These are phyloP conservation scores for Sclerurus mexicanus DNA, from an alignment of 2,113 vertebrate species.

Conservation along the genomic window DNA sequence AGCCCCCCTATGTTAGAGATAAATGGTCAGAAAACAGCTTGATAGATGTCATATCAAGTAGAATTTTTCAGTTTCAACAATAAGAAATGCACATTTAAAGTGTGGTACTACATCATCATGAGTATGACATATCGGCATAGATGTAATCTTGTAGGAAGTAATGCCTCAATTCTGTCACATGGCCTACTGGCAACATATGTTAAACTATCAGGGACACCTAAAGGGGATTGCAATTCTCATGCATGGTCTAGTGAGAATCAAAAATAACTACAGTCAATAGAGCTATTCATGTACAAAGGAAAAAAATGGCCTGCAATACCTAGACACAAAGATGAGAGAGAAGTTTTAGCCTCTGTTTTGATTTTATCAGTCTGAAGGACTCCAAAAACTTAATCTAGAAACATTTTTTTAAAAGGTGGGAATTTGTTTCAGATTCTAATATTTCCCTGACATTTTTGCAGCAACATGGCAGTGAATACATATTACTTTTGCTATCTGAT, in stretches of 20 bases:
- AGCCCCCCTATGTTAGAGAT: background rate
- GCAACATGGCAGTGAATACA: background rate
- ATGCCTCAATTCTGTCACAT: too few species aligned
- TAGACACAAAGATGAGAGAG: background rate
- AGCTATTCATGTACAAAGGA: background rate
- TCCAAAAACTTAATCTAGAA: background rate
- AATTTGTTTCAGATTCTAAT: background rate
- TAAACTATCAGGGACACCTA: background rate
- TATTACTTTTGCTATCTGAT: background rate
- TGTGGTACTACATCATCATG: too few species aligned
- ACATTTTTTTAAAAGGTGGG: background rate
- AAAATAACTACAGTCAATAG: background rate
- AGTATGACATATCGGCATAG: too few species aligned
- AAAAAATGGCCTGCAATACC: background rate
- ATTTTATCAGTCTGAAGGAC: background rate
- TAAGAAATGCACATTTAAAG: too few species aligned
- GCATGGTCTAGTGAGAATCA: background rate
- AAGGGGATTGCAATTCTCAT: background rate
- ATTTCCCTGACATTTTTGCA: background rate
- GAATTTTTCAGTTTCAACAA: background rate
- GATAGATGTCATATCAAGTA: background rate
- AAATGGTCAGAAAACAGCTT: background rate
- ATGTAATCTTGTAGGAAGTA: too few species aligned
- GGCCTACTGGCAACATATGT: too few species aligned
- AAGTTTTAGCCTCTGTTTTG: background rate